A percentile compares a stretch with the other conserved stretches of the same genome.
Evolutionary conservation across 2,113 vertebrate species (phyloP).

Genomic region (Struthio camelus): DNA sequence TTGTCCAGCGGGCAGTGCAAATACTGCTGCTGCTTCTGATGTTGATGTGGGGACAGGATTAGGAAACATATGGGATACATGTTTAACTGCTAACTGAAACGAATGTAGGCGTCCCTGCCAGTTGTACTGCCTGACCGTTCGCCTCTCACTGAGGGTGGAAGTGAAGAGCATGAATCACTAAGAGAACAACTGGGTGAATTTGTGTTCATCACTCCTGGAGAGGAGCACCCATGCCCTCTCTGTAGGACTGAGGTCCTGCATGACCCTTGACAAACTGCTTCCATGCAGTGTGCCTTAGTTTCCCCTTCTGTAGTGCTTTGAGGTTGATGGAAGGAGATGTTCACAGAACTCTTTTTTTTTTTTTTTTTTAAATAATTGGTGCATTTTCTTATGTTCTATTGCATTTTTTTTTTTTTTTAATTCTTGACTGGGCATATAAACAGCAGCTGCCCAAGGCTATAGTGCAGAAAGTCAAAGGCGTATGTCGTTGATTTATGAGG

Average conservation of each 20-base stretch:
- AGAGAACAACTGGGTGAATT: background rate
- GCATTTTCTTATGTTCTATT: background rate
- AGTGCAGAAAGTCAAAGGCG: background rate
- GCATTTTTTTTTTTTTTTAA: background rate
- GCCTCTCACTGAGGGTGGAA: background rate
- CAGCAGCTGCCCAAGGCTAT: background rate
- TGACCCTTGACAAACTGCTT: background rate
- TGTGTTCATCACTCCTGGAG: background rate
- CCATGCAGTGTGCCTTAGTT: background rate
- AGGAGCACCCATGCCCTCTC: background rate
- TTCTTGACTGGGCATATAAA: conserved; percentile 3
- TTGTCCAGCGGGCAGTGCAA: background rate
- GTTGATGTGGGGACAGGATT: background rate
- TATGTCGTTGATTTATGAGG: conserved; percentile 29
- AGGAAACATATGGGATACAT: background rate
- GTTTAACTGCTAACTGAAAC: background rate
- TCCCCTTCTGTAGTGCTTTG: background rate
- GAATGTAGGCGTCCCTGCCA: background rate
- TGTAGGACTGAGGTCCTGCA: background rate
- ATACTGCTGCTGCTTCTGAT: background rate
- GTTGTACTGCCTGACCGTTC: background rate
- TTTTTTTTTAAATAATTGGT: background rate
- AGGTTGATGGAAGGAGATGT: background rate
- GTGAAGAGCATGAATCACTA: background rate
- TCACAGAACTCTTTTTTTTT: background rate